Percentiles rank a stretch among this genome's conserved stretches.
phyloP scores from a whole-genome alignment of 1,140 invertebrate genomes.

The Halyomorpha halys region DNA sequence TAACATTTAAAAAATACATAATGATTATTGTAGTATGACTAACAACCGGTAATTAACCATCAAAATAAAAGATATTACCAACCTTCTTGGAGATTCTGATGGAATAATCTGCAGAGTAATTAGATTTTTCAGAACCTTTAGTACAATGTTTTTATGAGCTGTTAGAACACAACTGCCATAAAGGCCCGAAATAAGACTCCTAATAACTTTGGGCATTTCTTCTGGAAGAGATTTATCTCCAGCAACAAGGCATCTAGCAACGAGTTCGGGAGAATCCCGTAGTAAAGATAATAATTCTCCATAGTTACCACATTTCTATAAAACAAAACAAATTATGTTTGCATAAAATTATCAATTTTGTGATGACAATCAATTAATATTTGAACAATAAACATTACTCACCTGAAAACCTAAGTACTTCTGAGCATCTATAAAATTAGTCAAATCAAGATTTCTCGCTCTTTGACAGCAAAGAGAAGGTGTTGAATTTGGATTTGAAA shows the following conservation, averaged over 20 bases:
- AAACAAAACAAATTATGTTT: constrained; percentile 27
- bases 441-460: constrained; percentile 64
- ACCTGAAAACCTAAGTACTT: constrained; percentile 72
- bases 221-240: constrained; percentile 57
- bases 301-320: constrained; percentile 60
- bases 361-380: background rate
- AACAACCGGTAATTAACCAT: no score
- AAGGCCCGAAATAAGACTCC: constrained; percentile 66
- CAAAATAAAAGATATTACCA: constrained; percentile 15
- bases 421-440: constrained; percentile 78
- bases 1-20: no score
- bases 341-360: background rate
- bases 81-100: constrained; percentile 71
- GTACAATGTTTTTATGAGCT: constrained; percentile 68
- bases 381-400: constrained; percentile 26
- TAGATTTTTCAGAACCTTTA: constrained; percentile 67
- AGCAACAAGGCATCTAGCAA: constrained; percentile 68
- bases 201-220: constrained; percentile 52
- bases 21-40: no score
- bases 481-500: constrained; percentile 59
- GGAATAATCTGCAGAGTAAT: constrained; percentile 72
- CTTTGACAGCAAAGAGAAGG: constrained; percentile 62
- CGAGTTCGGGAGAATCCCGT: constrained; percentile 64
- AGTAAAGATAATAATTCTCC: constrained; percentile 69
- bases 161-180: constrained; percentile 71